Evolutionary conservation across 2,113 vertebrate species (phyloP).

Genomic region (Microtus montanus): DNA sequence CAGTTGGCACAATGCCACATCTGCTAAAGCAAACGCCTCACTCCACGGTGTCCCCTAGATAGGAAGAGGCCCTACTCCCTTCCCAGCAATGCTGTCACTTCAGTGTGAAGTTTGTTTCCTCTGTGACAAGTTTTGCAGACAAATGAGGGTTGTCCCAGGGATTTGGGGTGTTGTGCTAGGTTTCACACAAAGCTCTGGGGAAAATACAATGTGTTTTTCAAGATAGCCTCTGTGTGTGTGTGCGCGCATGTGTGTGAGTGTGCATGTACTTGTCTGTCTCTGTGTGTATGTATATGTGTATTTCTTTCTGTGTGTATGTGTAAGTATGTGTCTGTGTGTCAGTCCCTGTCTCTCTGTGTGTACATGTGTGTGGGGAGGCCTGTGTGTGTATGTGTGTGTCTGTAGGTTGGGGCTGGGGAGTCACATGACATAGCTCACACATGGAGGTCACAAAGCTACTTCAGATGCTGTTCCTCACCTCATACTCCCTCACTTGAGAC

Average conservation of each 20-base stretch:
- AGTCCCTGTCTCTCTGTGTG: neutral
- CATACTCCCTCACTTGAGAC: neutral
- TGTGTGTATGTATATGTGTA: neutral
- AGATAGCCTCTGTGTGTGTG: too few species aligned
- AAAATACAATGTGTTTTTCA: neutral
- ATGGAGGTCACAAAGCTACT: neutral
- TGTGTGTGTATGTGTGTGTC: neutral
- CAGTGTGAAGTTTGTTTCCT: neutral
- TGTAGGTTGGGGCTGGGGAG: neutral
- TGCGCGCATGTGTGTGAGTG: neutral
- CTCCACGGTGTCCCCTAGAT: accelerated
- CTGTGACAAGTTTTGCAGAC: slow-evolving; percentile 17
- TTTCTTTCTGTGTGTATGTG: neutral
- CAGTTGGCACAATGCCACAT: neutral
- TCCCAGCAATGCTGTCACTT: neutral
- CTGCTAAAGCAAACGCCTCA: slow-evolving; percentile 19
- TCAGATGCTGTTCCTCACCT: too few species aligned
- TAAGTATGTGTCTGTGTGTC: neutral
- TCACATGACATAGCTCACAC: neutral
- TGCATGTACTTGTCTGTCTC: neutral
- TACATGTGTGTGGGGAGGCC: too few species aligned
- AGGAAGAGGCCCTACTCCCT: neutral
- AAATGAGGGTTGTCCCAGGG: neutral
- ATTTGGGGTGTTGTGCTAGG: neutral
- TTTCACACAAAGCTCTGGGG: neutral